phyloP scores from a whole-genome alignment of 2,888 invertebrate genomes.

The Nephrotoma appendiculata region DNA sequence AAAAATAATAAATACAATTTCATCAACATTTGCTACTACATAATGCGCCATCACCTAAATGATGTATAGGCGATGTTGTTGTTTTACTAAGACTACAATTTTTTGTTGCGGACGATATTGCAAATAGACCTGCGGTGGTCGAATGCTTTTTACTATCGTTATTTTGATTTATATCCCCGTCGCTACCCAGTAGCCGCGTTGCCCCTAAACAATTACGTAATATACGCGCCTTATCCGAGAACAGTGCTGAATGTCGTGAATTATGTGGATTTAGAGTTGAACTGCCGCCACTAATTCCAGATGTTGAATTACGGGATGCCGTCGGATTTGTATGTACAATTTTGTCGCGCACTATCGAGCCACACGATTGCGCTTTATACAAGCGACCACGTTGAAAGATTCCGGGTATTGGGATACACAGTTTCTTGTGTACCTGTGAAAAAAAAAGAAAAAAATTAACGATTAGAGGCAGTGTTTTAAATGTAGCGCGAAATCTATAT shows the following conservation, averaged over 20 bases:
- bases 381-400: slow-evolving; percentile 39
- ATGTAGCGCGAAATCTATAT: background rate
- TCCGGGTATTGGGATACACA: slow-evolving; percentile 45
- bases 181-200: slow-evolving; percentile 14
- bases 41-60: slow-evolving; percentile 13
- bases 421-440: slow-evolving; percentile 45
- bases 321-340: slow-evolving; percentile 17
- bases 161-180: slow-evolving; percentile 17
- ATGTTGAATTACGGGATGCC: background rate
- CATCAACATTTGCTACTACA: slow-evolving; percentile 17
- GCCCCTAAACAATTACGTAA: slow-evolving; percentile 14
- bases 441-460: slow-evolving; percentile 24
- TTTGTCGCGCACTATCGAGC: slow-evolving; percentile 41
- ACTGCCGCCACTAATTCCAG: background rate
- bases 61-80: slow-evolving; percentile 11
- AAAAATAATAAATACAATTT: background rate
- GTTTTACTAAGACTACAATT: slow-evolving; percentile 3
- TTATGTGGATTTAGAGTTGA: slow-evolving; percentile 3
- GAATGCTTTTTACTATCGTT: slow-evolving; percentile 5
- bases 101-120: slow-evolving; percentile 7
- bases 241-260: slow-evolving; percentile 13
- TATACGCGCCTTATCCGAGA: slow-evolving; percentile 14
- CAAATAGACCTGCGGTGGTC: background rate
- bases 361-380: slow-evolving; percentile 48
- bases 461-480: slow-evolving; percentile 20